Evolutionary conservation across 2,797 vertebrate genomes (phyloP), one percentile per base, ranked within the genome.

Genomic region (Sandelia bainsii): DNA sequence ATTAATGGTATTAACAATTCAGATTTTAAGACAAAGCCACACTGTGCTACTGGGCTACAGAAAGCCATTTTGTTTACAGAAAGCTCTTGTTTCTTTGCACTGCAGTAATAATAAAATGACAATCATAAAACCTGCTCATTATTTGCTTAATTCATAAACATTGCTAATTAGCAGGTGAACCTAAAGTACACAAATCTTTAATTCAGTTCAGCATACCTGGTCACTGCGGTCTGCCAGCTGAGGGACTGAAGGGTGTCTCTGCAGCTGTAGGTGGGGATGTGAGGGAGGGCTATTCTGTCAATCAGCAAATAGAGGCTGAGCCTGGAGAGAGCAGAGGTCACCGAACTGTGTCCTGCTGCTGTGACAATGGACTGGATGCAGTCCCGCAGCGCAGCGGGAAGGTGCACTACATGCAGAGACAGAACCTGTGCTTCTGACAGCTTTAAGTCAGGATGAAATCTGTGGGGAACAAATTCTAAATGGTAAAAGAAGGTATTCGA

Each of bases 251-350:
- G 93, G 49, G 87, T 87, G 40, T 76, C 69, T 82, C 90, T 94
- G 88, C 91, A 94, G 68, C 88, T 90, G 63, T 91, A 90, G 40
- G 87, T 67, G 50, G 89, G 84, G 61, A 65, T 51, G 42, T 87
- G 89, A 84, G 94, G 95, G 46, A 96, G 86, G 60, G 94, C 93
- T 81, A 98, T 83, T 58, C 85, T 95, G 87, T 97, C 97, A 62
- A 96, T 96, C 71, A 98, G 88, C 81, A 98, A 79, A 80, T 97
- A 96, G 83, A 98, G 95, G 64, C 90, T 93, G 89, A 99, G 96
- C 76, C 94, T 95, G 34, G 92, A 93, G 69, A 99, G 87, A 77
- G 96, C 95, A 49, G 94, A 89, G 75, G 94, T 95, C 72, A 97
- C 98, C 6, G 94, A 95, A 37, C 87, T 84, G 89, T 99, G 98